Base-by-base conservation (phyloP, 2,888 invertebrate species). In the Polyommatus icarus region DNA sequence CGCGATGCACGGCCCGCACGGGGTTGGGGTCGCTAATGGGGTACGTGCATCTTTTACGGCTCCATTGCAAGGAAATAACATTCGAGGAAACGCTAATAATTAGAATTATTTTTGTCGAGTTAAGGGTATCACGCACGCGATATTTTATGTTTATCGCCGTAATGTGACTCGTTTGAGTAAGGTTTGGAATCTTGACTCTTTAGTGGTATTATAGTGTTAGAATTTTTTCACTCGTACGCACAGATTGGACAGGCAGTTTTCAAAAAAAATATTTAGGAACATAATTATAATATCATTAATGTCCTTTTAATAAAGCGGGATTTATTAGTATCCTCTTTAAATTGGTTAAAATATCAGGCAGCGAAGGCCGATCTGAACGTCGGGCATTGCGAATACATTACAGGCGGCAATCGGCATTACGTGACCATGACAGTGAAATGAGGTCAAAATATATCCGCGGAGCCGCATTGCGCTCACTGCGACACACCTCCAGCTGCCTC, bases 391-490 rank as follows among this genome's bases (percentile, higher is more conserved):
- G 12, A 61, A 20, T 8, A 67, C 15, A 67, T 15, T 67, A 67
- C 12, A 20, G 54, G 54, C 54, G 54, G 29, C 67, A 67, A 15
- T 67, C 67, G 67, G 73, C 77, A 77, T 61, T 80, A 80, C 81
- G 81, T 84, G 85, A 82, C 87, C 88, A 81, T 89, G 89, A 87
- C 90, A 87, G 82, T 88, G 88, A 85, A 90, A 87, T 87, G 91
- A 89, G 91, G 90, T 89, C 90, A 88, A 83, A 85, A 84, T 86
- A 87, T 86, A 89, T 87, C 86, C 85, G 88, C 86, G 81, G 85
- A 84, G 85, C 90, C 91, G 93, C 93, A 93, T 85, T 93, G 93
- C 93, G 93, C 89, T 85, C 87, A 83, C 82, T 91, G 91, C 91
- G 90, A 87, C 90, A 88, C 87, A 90, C 91, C 90, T 40, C 40